These are phyloP conservation scores for Calidris pygmaea DNA, from an alignment of 2,113 vertebrate species.

Conservation along the genomic window DNA sequence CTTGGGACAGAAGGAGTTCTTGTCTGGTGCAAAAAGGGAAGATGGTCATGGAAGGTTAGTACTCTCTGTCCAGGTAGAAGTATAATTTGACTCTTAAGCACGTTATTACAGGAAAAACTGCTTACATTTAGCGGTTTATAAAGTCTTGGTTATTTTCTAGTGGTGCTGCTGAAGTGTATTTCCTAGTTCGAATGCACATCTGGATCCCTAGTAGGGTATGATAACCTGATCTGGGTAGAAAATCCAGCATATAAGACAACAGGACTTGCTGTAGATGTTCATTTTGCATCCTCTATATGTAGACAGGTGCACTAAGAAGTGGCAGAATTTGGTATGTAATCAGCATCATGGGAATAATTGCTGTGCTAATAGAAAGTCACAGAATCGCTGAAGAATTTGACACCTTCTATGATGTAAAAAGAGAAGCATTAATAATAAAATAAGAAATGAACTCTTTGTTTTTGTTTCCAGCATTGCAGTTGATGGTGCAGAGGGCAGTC, in stretches of 20 bases:
- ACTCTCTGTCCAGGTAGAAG: not conserved
- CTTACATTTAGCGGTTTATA: not conserved
- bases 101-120: rapidly evolving
- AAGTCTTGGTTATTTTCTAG: not conserved
- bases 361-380: not conserved
- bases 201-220: not conserved
- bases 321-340: not conserved
- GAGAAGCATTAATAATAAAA: not conserved
- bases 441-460: not conserved
- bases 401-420: not conserved
- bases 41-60: slow-evolving; percentile 83
- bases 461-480: slow-evolving; percentile 70
- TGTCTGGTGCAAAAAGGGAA: slow-evolving; percentile 73
- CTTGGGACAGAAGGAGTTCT: slow-evolving; percentile 69
- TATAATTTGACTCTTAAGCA: not conserved
- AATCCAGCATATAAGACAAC: not conserved
- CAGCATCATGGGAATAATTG: not conserved
- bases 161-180: not conserved
- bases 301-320: not conserved
- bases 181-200: not conserved
- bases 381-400: not conserved
- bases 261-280: not conserved
- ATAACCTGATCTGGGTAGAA: not conserved
- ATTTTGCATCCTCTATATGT: rapidly evolving
- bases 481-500: slow-evolving; percentile 80